Base-by-base conservation (phyloP, 2,888 invertebrate genomes). In the Himalopsyche japonica region DNA sequence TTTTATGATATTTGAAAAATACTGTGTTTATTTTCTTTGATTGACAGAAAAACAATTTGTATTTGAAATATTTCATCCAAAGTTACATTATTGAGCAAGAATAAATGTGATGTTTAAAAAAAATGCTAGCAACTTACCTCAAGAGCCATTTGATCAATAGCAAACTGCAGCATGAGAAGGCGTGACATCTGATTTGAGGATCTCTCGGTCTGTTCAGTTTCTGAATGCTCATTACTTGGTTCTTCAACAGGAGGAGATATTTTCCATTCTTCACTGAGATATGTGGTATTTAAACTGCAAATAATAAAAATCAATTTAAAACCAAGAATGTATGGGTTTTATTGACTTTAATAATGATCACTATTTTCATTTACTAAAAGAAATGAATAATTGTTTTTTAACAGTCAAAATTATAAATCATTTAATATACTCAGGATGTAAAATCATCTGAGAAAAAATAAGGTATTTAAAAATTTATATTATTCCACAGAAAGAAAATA, bases 101-200 rank as follows among this genome's bases (percentile, higher is more conserved):
- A 37, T 10, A 37, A 37, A 10, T 1, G 37, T 37, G 37, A 34
- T 34, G 34, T 34, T 37, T 37, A 8, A 37, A 32, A 32, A 8
- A 10, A 37, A 37, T 37, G 10, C 37, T 37, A 8, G 15, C 32
- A 32, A n/a, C 37, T 81, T 88, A 94, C 94, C 92, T 97, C 97
- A 3, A 97, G 90, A 0, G 97, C 96, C 93, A 98, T 94, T 89
- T 96, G 96, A 88, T 97, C 97, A 85, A 98, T 94, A 2, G 95
- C 95, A 89, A 98, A 98, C 90, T 98, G 97, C 88, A 97, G 92
- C 91, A 97, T 94, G 87, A 97, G 92, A 20, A 97, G 92, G 88
- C 94, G 92, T 80, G 95, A 92, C 89, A 93, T 91, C 87, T 93
- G 91, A 24, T 90, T 90, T 85, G 89, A 87, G 20, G 91, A 90